A percentile compares a stretch with the other conserved stretches of the same genome.
phyloP scores from a whole-genome alignment of 2,888 invertebrate species.

The Leptothorax acervorum region DNA sequence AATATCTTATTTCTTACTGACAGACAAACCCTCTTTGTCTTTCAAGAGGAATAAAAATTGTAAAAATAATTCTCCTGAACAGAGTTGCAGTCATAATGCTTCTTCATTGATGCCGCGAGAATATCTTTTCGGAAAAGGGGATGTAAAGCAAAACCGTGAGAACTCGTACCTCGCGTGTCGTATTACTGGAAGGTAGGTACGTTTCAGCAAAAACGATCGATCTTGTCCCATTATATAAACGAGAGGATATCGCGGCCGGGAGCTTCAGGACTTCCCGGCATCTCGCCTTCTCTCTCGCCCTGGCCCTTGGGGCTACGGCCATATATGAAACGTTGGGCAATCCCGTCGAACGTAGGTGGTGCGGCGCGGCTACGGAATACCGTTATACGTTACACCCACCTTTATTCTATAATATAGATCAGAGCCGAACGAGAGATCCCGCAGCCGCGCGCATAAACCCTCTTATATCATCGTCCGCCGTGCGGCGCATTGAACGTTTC shows the following conservation, averaged over 20 bases:
- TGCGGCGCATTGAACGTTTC: slow-evolving; percentile 61
- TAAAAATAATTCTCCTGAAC: slow-evolving; percentile 1
- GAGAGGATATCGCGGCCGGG: slow-evolving; percentile 36
- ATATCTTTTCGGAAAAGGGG: neutral
- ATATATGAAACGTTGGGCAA: slow-evolving; percentile 72
- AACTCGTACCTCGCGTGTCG: slow-evolving; percentile 25
- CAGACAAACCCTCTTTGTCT: neutral
- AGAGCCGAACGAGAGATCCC: slow-evolving; percentile 56
- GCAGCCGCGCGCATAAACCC: slow-evolving; percentile 41
- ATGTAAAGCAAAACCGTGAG: slow-evolving; percentile 4
- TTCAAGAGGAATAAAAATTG: neutral
- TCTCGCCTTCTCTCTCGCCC: slow-evolving; percentile 5
- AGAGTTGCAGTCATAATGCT: neutral
- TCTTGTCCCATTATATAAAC: slow-evolving; percentile 18
- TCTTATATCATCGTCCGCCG: slow-evolving; percentile 44
- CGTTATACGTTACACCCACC: slow-evolving; percentile 77
- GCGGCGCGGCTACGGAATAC: slow-evolving; percentile 57
- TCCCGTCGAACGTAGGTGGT: slow-evolving; percentile 70
- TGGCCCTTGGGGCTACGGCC: slow-evolving; percentile 65
- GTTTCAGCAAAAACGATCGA: slow-evolving; percentile 1
- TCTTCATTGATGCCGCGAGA: neutral
- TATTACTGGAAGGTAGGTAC: neutral
- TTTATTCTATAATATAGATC: slow-evolving; percentile 76
- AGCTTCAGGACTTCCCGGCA: slow-evolving; percentile 6
- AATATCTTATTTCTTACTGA: neutral